Percentiles rank a stretch among this genome's conserved stretches.
phyloP scores from a whole-genome alignment of 1,140 invertebrate species.

The Ridgeia piscesae region DNA sequence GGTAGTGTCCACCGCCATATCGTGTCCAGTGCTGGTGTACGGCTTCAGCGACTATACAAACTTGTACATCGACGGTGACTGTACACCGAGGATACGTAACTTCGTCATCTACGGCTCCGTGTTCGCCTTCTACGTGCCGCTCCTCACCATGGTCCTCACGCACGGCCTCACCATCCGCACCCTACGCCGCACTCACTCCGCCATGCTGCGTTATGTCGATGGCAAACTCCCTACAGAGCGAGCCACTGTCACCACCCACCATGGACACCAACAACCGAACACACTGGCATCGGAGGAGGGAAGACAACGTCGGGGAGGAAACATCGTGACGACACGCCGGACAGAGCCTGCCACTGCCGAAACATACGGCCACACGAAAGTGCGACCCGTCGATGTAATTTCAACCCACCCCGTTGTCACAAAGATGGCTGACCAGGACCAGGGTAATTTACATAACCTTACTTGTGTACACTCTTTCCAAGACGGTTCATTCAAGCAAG shows the following conservation, averaged over 20 bases:
- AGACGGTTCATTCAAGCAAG: not conserved
- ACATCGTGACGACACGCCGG: not conserved
- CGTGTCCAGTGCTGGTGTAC: constrained; percentile 80
- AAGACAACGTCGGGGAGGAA: not conserved
- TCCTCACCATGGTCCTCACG: constrained; percentile 90
- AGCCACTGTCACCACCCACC: not conserved
- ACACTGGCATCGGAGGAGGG: not conserved
- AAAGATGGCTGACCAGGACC: not conserved
- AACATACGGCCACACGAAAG: not conserved
- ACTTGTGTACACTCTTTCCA: not conserved
- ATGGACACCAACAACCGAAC: not conserved
- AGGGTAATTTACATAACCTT: not conserved
- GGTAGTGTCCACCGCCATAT: constrained; percentile 85
- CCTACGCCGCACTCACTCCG: constrained; percentile 46
- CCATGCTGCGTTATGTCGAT: constrained; percentile 41
- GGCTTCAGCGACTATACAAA: constrained; percentile 66
- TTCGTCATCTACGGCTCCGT: constrained; percentile 65
- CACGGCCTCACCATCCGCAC: constrained; percentile 83
- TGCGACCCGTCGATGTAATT: not conserved
- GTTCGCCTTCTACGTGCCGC: constrained; percentile 92
- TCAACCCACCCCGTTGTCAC: not conserved
- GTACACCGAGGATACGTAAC: constrained; percentile 63
- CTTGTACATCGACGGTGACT: constrained; percentile 63
- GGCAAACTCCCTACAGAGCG: not conserved
- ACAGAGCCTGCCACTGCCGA: not conserved